A percentile compares a stretch with the other conserved stretches of the same genome.
Evolutionary conservation across 2,888 invertebrate species (phyloP).

Genomic region (Drosophila ustulata): DNA sequence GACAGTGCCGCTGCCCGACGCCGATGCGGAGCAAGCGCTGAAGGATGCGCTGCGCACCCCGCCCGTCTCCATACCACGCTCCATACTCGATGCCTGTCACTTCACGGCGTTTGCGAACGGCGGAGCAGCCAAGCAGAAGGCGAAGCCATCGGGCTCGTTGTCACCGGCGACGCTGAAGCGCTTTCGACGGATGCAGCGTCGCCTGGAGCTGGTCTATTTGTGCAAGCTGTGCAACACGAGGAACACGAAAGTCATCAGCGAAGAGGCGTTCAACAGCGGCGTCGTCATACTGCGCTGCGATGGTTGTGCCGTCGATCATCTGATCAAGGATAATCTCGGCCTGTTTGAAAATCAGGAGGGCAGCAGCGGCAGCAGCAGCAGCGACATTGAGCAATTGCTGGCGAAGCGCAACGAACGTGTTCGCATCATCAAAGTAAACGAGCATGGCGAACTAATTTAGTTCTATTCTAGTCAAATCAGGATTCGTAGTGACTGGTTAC

Average conservation of each 20-base stretch:
- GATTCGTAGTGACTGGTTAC: background rate
- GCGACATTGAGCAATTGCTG: conserved; percentile 78
- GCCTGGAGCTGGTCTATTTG: conserved; percentile 81
- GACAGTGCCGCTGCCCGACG: conserved; percentile 46
- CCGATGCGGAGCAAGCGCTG: conserved; percentile 49
- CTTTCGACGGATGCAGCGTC: conserved; percentile 78
- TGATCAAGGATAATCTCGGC: conserved; percentile 82
- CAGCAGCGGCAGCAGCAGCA: conserved; percentile 65
- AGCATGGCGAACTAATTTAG: conserved; percentile 82
- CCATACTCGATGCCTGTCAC: conserved; percentile 76
- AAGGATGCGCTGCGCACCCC: conserved; percentile 47
- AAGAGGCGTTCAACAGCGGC: conserved; percentile 81
- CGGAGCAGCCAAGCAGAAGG: conserved; percentile 5
- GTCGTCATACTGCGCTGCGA: conserved; percentile 83
- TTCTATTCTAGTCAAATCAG: conserved; percentile 56
- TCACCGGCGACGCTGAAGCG: conserved; percentile 79
- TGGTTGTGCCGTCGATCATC: conserved; percentile 83
- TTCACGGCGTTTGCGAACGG: conserved; percentile 67
- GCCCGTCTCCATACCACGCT: conserved; percentile 75
- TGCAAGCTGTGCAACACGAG: conserved; percentile 83
- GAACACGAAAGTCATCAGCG: conserved; percentile 81
- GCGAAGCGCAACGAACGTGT: conserved; percentile 78
- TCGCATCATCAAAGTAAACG: conserved; percentile 81
- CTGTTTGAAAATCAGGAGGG: conserved; percentile 76
- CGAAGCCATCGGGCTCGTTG: conserved; percentile 62